Evolutionary conservation across 2,113 vertebrate genomes (phyloP).

Genomic region (Salminus brasiliensis): DNA sequence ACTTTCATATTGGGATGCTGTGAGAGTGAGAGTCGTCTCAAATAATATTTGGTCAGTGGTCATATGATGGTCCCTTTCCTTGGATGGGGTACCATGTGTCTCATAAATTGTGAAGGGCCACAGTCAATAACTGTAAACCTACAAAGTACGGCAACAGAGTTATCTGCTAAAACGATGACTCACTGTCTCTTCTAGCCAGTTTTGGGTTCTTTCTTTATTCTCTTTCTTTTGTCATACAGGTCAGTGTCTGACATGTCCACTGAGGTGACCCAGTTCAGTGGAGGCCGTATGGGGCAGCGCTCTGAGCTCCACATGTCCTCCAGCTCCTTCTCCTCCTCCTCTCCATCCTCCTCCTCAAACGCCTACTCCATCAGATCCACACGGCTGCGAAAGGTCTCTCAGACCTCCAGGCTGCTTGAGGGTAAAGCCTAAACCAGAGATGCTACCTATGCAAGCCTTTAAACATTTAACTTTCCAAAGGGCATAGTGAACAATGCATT

Average conservation of each 20-base stretch:
- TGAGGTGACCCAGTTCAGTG: constrained; percentile 51
- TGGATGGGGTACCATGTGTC: no score
- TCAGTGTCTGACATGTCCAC: constrained; percentile 46
- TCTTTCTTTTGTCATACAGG: neutral
- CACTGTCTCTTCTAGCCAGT: no score
- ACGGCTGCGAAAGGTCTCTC: constrained; percentile 55
- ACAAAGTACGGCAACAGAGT: no score
- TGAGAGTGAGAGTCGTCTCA: no score
- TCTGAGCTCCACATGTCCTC: constrained; percentile 56
- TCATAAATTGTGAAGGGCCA: no score
- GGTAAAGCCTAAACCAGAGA: constrained; percentile 43
- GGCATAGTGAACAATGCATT: neutral
- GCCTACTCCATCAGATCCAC: constrained; percentile 52
- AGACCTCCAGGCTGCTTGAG: constrained; percentile 52
- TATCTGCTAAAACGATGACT: no score
- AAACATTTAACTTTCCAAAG: neutral
- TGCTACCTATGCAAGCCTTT: neutral
- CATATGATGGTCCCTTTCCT: no score
- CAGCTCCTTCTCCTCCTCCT: constrained; percentile 40
- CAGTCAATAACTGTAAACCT: no score
- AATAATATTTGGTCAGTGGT: no score
- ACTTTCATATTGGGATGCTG: no score
- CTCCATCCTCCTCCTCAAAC: constrained; percentile 27
- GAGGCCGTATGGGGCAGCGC: constrained; percentile 37
- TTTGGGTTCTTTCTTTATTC: neutral